Evolutionary conservation across 1,140 invertebrate species (phyloP).

Genomic region (Panagrolaimus sp.): DNA sequence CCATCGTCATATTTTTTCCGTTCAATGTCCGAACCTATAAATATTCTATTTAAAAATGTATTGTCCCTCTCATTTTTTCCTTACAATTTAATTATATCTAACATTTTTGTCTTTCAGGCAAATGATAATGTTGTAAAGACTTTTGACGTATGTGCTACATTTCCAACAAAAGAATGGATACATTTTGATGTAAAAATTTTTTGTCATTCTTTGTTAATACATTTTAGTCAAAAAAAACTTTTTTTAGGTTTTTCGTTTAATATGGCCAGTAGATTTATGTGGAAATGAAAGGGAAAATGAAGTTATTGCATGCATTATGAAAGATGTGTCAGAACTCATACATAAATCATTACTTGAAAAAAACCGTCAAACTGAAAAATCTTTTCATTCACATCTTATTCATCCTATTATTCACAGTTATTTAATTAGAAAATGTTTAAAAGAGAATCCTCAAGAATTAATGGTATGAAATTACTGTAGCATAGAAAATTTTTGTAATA

Average conservation of each 20-base stretch:
- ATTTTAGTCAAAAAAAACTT: no score
- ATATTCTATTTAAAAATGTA: not conserved
- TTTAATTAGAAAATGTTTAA: not conserved
- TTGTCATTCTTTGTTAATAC: no score
- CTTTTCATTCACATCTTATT: not conserved
- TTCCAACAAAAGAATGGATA: not conserved
- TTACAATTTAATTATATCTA: no score
- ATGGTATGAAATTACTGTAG: no score
- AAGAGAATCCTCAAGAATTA: no score
- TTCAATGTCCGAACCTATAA: not conserved
- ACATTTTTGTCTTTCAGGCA: no score
- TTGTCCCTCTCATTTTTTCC: no score
- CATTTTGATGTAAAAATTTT: not conserved
- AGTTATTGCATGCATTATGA: not conserved
- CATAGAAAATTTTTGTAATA: no score
- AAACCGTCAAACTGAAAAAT: not conserved
- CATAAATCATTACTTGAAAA: not conserved
- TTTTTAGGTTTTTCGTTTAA: not conserved
- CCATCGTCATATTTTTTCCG: not conserved
- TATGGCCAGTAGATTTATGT: constrained; percentile 3
- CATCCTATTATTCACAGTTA: constrained; percentile 4
- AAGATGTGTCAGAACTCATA: not conserved
- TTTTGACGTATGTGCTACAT: constrained; percentile 6
- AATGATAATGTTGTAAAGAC: not conserved
- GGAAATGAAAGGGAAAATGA: not conserved